Base-by-base conservation (phyloP, 2,113 vertebrate genomes). In the Cebidichthys violaceus region DNA sequence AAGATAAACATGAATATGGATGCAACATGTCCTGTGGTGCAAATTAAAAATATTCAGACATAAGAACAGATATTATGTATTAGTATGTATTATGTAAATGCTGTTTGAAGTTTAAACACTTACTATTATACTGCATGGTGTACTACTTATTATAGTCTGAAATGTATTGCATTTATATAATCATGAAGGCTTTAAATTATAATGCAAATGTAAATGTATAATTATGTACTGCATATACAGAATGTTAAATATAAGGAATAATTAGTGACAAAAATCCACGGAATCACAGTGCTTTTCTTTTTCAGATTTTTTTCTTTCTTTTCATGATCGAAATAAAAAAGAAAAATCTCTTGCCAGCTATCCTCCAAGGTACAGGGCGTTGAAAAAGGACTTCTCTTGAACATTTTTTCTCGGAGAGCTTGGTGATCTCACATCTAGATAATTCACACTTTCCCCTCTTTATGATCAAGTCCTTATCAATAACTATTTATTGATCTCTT, bases 401-500 rank as follows among this genome's bases (percentile, higher is more conserved):
- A 13, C 2, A 14, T 45, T 70, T 76, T 22, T 70, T 17, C 35
- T 29, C 9, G 2, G 7, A 61, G 50, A 75, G 2, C 11, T 57
- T 41, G 67, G 62, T 62, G 79, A 92, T 80, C 15, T 67, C 0
- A 18, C 2, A 17, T 60, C 6, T n/a, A 74, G 85, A 87, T 84
- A 64, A 70, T 3, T 4, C 18, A 39, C 54, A 78, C 74, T 66
- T 71, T 71, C 29, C 54, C 71, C 72, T 84, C 61, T 86, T 90
- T 84, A 89, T 54, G 33, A 75, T 45, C 0, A 0, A 45, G 22
- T 14, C 27, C 60, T 82, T 85, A 90, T 87, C 89, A 15, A 0
- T 10, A n/a, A 35, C 43, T 50, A 66, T 75, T 84, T 81, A 82
- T 70, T 37, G 47, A 24, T 15, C 20, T 7, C 22, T 10, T 20